phyloP scores from a whole-genome alignment of 2,888 invertebrate species.

The Tipula helvola region DNA sequence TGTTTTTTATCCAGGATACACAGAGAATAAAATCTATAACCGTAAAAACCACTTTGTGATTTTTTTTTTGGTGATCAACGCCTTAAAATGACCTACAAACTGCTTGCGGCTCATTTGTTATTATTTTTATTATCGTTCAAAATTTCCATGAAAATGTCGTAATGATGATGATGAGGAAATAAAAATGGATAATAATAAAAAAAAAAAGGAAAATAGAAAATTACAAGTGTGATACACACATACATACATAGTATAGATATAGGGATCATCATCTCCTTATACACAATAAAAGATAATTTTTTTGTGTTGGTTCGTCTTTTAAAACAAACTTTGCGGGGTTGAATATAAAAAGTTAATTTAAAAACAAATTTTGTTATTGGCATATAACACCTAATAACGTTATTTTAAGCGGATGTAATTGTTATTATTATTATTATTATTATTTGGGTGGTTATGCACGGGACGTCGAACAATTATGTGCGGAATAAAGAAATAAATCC shows the following conservation, averaged over 20 bases:
- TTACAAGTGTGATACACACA: neutral
- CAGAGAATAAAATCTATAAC: neutral
- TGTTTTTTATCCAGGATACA: neutral
- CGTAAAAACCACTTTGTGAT: slow-evolving; percentile 4
- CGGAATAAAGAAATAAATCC: neutral
- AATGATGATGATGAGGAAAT: slow-evolving; percentile 11
- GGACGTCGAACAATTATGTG: neutral
- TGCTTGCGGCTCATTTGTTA: slow-evolving; percentile 15
- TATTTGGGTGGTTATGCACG: neutral
- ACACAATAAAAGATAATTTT: neutral
- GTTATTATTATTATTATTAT: neutral
- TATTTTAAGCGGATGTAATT: neutral
- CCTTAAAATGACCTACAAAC: slow-evolving; percentile 15
- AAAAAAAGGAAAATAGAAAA: neutral
- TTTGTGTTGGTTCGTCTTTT: neutral
- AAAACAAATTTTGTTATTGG: neutral
- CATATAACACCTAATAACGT: neutral
- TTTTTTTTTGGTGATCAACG: slow-evolving; percentile 12
- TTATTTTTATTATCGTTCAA: slow-evolving; percentile 9
- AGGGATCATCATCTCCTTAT: slow-evolving; percentile 6
- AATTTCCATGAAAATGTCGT: slow-evolving; percentile 14
- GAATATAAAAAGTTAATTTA: neutral
- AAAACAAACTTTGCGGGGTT: neutral
- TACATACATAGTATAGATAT: neutral
- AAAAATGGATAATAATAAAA: neutral